Conservation (phyloP, 2,888 invertebrate species). For the Argyra leucocephala region DNA sequence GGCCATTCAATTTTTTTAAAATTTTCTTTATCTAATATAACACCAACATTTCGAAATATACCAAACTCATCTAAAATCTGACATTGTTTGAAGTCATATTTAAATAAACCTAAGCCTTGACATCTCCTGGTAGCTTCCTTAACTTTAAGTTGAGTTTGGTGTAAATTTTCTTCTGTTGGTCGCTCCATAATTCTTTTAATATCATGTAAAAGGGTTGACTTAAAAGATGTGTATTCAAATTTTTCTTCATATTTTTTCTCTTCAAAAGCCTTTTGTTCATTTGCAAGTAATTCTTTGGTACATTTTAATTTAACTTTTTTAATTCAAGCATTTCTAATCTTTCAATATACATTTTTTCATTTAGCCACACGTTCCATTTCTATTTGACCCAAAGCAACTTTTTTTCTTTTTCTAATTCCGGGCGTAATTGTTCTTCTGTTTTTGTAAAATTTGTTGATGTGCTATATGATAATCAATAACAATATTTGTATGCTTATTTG, state of each 20-base stretch:
- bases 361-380: conserved; percentile 36
- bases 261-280: conserved; percentile 34
- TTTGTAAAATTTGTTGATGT: conserved; percentile 47
- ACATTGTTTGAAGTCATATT: conserved; percentile 37
- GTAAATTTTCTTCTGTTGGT: conserved; percentile 38
- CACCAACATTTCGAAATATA: conserved; percentile 34
- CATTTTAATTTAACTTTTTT: conserved; percentile 42
- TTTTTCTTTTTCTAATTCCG: conserved; percentile 38
- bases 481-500: conserved; percentile 31
- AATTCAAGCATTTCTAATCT: conserved; percentile 38
- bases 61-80: conserved; percentile 40
- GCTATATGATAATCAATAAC: conserved; percentile 47
- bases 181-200: conserved; percentile 40
- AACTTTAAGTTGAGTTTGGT: conserved; percentile 39
- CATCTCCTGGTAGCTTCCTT: conserved; percentile 43
- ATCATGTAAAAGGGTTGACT: conserved; percentile 38
- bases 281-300: conserved; percentile 45
- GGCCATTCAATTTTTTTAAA: conserved; percentile 39
- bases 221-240: conserved; percentile 32
- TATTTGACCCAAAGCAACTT: conserved; percentile 33
- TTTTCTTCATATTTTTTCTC: conserved; percentile 22
- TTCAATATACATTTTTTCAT: conserved; percentile 36
- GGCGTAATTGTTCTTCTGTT: conserved; percentile 45
- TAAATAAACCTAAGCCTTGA: conserved; percentile 32
- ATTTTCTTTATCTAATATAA: conserved; percentile 34